Evolutionary conservation across 2,797 vertebrate genomes (phyloP).

Genomic region (Diceros bicornis): DNA sequence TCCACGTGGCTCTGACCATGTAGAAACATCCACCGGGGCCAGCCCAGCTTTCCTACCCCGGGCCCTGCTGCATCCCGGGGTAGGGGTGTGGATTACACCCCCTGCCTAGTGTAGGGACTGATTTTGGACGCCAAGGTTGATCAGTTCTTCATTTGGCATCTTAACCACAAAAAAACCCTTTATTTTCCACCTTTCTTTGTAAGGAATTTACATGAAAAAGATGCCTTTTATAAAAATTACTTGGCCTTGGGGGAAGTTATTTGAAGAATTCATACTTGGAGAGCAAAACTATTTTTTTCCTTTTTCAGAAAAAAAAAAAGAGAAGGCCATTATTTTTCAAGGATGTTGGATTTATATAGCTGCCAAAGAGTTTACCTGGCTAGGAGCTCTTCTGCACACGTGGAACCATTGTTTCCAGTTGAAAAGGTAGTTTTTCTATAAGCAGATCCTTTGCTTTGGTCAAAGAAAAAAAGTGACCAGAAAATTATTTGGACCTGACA

Average conservation of each 20-base stretch:
- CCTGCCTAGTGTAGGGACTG: background rate
- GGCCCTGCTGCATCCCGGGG: background rate
- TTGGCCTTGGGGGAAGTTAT: constrained; percentile 84
- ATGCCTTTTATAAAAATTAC: constrained; percentile 78
- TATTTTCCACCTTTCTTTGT: constrained; percentile 78
- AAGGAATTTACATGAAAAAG: constrained; percentile 77
- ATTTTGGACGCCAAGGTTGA: background rate
- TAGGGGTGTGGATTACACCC: rapidly evolving
- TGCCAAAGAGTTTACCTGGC: constrained; percentile 63
- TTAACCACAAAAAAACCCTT: background rate
- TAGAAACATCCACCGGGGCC: background rate
- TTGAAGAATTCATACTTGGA: constrained; percentile 83
- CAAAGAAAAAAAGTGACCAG: background rate
- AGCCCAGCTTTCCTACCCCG: background rate
- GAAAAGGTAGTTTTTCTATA: constrained; percentile 28
- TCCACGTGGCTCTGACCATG: rapidly evolving
- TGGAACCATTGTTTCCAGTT: background rate
- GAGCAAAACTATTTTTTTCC: constrained; percentile 42
- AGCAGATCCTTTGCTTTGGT: background rate
- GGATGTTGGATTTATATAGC: constrained; percentile 65
- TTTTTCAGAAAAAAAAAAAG: background rate
- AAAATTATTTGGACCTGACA: background rate
- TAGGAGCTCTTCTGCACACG: background rate
- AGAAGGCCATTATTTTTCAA: constrained; percentile 73
- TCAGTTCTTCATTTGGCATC: constrained; percentile 36